Evolutionary conservation across 2,888 invertebrate species (phyloP).

Genomic region (Andrena hattorfiana): DNA sequence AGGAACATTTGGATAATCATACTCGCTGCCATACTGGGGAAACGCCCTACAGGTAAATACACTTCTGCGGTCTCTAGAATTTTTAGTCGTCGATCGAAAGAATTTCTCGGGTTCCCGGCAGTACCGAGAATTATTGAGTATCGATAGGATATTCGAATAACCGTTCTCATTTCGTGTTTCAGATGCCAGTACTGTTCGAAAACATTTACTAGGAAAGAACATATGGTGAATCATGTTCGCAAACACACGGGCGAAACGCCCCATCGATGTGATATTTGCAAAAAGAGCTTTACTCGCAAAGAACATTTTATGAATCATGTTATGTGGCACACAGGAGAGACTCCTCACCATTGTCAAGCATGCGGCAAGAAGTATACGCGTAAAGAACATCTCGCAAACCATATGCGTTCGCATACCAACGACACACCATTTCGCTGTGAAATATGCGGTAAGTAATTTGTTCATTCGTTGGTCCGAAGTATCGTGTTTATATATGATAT

Average conservation of each 20-base stretch:
- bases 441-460: slow-evolving; percentile 88
- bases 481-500: background rate
- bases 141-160: background rate
- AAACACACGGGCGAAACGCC: slow-evolving; percentile 92
- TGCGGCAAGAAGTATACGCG: slow-evolving; percentile 96
- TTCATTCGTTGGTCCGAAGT: background rate
- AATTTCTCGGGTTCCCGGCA: too few species aligned
- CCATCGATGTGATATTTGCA: slow-evolving; percentile 91
- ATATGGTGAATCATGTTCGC: slow-evolving; percentile 92
- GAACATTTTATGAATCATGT: slow-evolving; percentile 93
- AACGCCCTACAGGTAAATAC: slow-evolving; percentile 89
- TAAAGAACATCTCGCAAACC: slow-evolving; percentile 95
- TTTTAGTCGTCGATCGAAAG: too few species aligned
- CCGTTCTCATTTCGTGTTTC: slow-evolving; percentile 42
- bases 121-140: too few species aligned
- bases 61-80: background rate
- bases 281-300: slow-evolving; percentile 92
- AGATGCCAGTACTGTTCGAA: slow-evolving; percentile 92
- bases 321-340: slow-evolving; percentile 94
- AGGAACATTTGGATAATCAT: slow-evolving; percentile 95
- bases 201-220: slow-evolving; percentile 91
- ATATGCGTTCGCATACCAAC: slow-evolving; percentile 95
- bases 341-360: slow-evolving; percentile 94
- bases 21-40: slow-evolving; percentile 93
- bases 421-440: slow-evolving; percentile 95